Conservation (phyloP, 2,888 invertebrate genomes). For the Eulithis testata region DNA sequence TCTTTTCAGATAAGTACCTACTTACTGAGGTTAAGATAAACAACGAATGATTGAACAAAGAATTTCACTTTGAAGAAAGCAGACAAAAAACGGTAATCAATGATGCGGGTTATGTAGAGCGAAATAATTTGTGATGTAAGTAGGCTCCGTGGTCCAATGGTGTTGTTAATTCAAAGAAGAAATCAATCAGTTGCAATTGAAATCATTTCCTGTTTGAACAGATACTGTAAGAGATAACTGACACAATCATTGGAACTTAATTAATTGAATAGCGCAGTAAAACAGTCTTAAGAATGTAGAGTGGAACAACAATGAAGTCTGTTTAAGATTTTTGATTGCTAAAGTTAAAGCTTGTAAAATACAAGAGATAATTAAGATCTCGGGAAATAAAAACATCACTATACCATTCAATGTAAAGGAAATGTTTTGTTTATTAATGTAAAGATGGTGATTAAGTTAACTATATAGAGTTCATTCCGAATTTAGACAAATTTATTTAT, state of each 20-base stretch:
- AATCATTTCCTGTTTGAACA: constrained; percentile 20
- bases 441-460: not conserved
- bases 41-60: constrained; percentile 41
- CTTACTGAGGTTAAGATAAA: constrained; percentile 69
- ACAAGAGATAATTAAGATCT: not conserved
- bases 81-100: constrained; percentile 33
- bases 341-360: not conserved
- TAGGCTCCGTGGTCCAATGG: constrained; percentile 52
- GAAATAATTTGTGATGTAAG: constrained; percentile 50
- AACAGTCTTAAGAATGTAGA: too few relatives aligned
- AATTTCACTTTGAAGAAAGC: constrained; percentile 38
- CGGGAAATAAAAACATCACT: not conserved
- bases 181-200: constrained; percentile 37
- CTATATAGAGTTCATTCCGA: not conserved
- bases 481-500: not conserved
- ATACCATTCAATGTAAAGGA: too few relatives aligned
- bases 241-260: not conserved
- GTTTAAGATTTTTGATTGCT: too few relatives aligned
- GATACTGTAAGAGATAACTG: not conserved
- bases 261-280: not conserved
- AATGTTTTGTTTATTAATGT: too few relatives aligned
- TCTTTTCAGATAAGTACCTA: constrained; percentile 7
- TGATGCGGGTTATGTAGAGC: constrained; percentile 45
- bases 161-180: constrained; percentile 41
- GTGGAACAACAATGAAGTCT: too few relatives aligned